Base-by-base conservation (phyloP, 2,113 vertebrate genomes). In the Camelus dromedarius region DNA sequence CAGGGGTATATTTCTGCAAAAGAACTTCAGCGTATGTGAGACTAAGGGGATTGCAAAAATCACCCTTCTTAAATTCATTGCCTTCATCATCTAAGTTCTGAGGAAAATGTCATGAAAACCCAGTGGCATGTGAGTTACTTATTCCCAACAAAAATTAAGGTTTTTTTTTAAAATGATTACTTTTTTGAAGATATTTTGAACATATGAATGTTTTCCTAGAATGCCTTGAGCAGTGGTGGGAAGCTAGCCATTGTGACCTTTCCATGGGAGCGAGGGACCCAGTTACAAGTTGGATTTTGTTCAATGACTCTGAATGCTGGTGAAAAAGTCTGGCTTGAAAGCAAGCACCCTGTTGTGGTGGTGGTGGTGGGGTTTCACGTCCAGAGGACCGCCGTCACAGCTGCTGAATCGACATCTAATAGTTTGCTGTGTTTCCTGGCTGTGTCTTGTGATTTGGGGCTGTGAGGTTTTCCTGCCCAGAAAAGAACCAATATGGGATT, bases 51-150 rank as follows among this genome's bases (percentile, higher is more conserved):
- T 97, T 97, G 96, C 93, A 97, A 97, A 98, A 98, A 93, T 58
- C 96, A 96, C 80, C 93, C 94, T 96, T 98, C 95, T 98, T 96
- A 98, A 98, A 97, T 97, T 95, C 79, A 96, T 73, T 98, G 98
- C 97, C 88, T 72, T 98, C 80, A 93, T 97, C 86, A 93, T 62
- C 95, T 91, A 93, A 98, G 86, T 97, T 97, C 94, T 91, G 93
- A 96, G 90, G 79, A 98, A 98, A 98, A 98, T 98, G 97, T 98
- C 98, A 97, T 77, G 64, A 95, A 98, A 98, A 98, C 97, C 58
- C 96, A 98, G 97, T 50, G 97, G 91, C 98, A 97, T 97, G 97
- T 96, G 95, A 97, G 4, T 20, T 95, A 96, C 96, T 66, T 80
- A 97, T 98, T 97, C 95, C 81, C 97, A 81, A 97, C 22, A 97